phyloP scores from a whole-genome alignment of 2,888 invertebrate species.

The Lasius fuliginosus region DNA sequence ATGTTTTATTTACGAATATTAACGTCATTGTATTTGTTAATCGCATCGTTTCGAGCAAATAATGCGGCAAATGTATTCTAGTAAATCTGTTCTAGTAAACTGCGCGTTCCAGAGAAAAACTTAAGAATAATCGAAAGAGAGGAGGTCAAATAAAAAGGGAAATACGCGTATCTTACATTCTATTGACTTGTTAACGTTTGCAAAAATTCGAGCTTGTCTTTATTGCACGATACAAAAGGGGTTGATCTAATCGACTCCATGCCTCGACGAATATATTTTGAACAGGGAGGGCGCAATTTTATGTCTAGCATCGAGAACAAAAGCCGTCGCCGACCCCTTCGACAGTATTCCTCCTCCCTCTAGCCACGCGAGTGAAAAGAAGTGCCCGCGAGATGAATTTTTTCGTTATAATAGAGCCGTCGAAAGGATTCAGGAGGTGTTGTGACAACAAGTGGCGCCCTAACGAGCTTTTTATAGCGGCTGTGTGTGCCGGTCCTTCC shows the following conservation, averaged over 20 bases:
- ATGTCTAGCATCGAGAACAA: conserved; percentile 29
- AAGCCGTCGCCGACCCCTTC: conserved; percentile 11
- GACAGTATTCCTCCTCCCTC: not conserved
- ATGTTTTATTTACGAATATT: conserved; percentile 12
- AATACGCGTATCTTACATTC: not conserved
- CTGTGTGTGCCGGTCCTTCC: conserved; percentile 25
- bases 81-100: not conserved
- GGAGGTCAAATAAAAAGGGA: conserved; percentile 27
- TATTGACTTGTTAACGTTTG: conserved; percentile 32
- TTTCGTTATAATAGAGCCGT: conserved; percentile 65
- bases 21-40: conserved; percentile 6
- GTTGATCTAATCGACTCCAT: not conserved
- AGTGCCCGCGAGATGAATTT: conserved; percentile 38
- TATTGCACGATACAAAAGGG: conserved; percentile 3
- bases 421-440: conserved; percentile 54
- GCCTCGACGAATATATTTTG: conserved; percentile 14
- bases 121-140: conserved; percentile 50
- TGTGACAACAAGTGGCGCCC: conserved; percentile 71
- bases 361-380: not conserved
- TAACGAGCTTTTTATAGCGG: conserved; percentile 78
- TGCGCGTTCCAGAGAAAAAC: conserved; percentile 49
- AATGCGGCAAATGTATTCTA: not conserved
- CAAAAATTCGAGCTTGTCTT: conserved; percentile 5
- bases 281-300: conserved; percentile 17
- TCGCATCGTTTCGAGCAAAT: not conserved